Conservation (phyloP, 2,113 vertebrate species). For the Poeciliopsis prolifica region DNA sequence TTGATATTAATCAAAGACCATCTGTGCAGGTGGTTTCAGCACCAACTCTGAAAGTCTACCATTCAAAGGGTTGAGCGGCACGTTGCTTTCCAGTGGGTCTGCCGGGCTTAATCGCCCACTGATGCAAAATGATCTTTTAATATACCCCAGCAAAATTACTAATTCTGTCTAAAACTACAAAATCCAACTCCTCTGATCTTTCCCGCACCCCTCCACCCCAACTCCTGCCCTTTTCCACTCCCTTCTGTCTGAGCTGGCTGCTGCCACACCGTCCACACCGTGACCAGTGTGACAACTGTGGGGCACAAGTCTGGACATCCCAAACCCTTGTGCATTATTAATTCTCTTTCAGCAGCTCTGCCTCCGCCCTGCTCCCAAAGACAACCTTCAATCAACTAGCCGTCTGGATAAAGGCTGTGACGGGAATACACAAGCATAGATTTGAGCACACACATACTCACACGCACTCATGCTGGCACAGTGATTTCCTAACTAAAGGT, state of each 20-base stretch:
- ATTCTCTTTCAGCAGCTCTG: constrained; percentile 39
- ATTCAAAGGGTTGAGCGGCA: constrained; percentile 23
- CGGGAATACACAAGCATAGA: constrained; percentile 37
- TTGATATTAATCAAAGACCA: constrained; percentile 68
- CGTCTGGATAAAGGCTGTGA: constrained; percentile 36
- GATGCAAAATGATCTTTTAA: constrained; percentile 61
- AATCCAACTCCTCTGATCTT: constrained; percentile 46
- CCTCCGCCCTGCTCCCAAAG: constrained; percentile 38
- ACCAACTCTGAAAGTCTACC: constrained; percentile 29
- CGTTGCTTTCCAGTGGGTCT: constrained; percentile 28
- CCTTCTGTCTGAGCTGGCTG: constrained; percentile 17
- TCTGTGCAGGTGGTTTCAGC: constrained; percentile 47
- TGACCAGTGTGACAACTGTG: constrained; percentile 62
- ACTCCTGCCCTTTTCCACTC: neutral
- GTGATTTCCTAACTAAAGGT: constrained; percentile 44
- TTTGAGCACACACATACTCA: neutral
- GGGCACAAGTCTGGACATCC: constrained; percentile 36
- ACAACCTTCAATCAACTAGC: constrained; percentile 62
- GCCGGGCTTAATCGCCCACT: constrained; percentile 33
- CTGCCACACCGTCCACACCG: constrained; percentile 29
- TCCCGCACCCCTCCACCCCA: constrained; percentile 21
- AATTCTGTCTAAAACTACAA: constrained; percentile 47
- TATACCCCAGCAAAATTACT: constrained; percentile 48
- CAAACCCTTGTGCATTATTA: constrained; percentile 54
- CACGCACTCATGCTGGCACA: neutral